These are phyloP conservation scores for Meloidogyne floridensis DNA, from an alignment of 1,140 invertebrate species.

Conservation along the genomic window DNA sequence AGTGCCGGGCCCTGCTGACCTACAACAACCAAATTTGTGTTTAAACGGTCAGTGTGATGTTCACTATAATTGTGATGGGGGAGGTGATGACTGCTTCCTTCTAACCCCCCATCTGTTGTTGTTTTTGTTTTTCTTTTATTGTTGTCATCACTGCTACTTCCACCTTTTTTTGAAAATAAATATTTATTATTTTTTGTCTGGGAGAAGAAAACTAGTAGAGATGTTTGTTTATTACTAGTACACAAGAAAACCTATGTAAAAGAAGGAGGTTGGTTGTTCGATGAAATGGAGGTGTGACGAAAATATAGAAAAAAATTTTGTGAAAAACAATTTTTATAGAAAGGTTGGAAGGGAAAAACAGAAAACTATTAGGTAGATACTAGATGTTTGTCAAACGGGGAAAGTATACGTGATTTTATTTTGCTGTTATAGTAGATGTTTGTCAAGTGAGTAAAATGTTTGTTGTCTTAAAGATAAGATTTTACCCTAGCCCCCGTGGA, in stretches of 20 bases:
- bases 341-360: too few species aligned
- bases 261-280: not conserved
- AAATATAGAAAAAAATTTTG: not conserved
- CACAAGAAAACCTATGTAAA: not conserved
- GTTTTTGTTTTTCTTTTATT: constrained; percentile 7
- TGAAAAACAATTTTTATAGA: too few species aligned
- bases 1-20: not conserved
- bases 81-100: not conserved
- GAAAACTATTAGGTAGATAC: too few species aligned
- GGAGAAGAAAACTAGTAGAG: not conserved
- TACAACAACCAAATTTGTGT: constrained; percentile 9
- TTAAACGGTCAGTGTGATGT: constrained; percentile 9
- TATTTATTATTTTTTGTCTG: not conserved
- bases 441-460: too few species aligned
- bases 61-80: not conserved
- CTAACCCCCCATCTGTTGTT: constrained; percentile 2
- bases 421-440: too few species aligned
- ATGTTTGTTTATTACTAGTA: not conserved
- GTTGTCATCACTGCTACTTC: not conserved
- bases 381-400: too few species aligned
- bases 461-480: too few species aligned
- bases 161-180: not conserved
- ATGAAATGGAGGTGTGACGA: constrained; percentile 2
- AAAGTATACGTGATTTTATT: too few species aligned
- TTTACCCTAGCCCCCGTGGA: too few species aligned